Evolutionary conservation across 1,140 invertebrate species (phyloP), one percentile per base, ranked within the genome.

Genomic region (Leptinotarsa lineolata): DNA sequence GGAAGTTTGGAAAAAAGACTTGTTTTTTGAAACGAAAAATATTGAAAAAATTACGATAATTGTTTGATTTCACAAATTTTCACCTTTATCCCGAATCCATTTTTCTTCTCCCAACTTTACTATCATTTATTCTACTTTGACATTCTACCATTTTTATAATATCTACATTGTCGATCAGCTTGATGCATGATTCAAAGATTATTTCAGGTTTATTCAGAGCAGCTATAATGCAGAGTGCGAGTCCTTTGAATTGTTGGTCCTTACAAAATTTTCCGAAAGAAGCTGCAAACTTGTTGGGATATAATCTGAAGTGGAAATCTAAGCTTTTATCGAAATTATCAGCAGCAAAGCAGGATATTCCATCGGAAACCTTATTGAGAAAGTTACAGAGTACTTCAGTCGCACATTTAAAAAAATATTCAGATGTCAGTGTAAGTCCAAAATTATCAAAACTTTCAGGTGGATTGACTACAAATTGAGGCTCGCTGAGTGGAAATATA

Each of bases 201-300:
- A 11, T 65, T 65, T 22, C 15, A 65, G 63, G 63, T 15, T 65
- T 65, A 65, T 65, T 65, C 3, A 65, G 63, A 24, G 63, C 22
- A 30, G 18, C 63, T 12, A 65, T 65, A 3, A n/a, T 65, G 21
- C 63, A 65, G n/a, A 65, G 63, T 65, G 24, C 22, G 15, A 65
- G 18, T 16, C 21, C 63, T 22, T 65, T 65, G 21, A 24, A 24
- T n/a, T 39, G 39, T 16, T 21, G 63, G 20, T 3, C 20, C 8
- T 22, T 16, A 30, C 63, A 65, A 65, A 24, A n/a, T 1, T 24
- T 24, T 24, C 22, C 63, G 3, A 12, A 39, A 24, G 2, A 21
- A 16, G 22, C 4, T 12, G 63, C 63, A n/a, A 30, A 30, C 15
- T 8, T 21, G n/a, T 65, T 22, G 11, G 63, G 18, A 13, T 16